These are phyloP conservation scores for Brachionus koreanus DNA, from an alignment of 1,140 invertebrate species.

Conservation along the genomic window DNA sequence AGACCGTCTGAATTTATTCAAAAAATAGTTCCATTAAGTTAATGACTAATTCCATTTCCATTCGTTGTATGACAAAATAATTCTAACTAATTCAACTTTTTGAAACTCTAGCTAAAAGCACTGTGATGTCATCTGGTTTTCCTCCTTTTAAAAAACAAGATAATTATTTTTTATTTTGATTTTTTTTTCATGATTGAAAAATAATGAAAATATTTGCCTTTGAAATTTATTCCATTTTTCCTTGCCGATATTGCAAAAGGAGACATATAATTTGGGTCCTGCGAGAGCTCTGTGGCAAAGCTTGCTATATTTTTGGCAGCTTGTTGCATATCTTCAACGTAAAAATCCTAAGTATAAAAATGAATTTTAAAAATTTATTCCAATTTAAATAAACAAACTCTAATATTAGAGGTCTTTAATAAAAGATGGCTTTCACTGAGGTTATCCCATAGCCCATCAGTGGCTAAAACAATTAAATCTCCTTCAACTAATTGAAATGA, in stretches of 20 bases:
- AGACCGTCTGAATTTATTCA: neutral
- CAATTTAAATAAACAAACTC: conserved; percentile 48
- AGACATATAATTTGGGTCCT: conserved; percentile 87
- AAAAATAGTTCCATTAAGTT: neutral
- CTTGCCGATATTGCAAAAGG: conserved; percentile 87
- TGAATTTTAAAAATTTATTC: neutral
- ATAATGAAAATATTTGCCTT: conserved; percentile 65
- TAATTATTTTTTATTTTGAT: conserved; percentile 48
- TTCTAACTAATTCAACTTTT: neutral
- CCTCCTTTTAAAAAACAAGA: conserved; percentile 70
- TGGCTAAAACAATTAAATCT: conserved; percentile 89
- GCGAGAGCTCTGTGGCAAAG: conserved; percentile 84
- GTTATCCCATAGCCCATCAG: conserved; percentile 97
- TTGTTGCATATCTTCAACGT: conserved; percentile 66
- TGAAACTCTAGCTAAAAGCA: conserved; percentile 66
- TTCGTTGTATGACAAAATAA: neutral
- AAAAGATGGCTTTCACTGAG: conserved; percentile 82
- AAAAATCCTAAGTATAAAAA: conserved; percentile 52
- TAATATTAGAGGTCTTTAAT: conserved; percentile 69
- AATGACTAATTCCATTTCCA: neutral
- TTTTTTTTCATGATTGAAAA: neutral
- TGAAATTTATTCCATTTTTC: conserved; percentile 83
- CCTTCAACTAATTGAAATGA: conserved; percentile 87
- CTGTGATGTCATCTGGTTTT: conserved; percentile 95
- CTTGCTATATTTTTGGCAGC: conserved; percentile 89